Conservation (phyloP, 2,797 vertebrate species). For the Diglossa cyanea region DNA sequence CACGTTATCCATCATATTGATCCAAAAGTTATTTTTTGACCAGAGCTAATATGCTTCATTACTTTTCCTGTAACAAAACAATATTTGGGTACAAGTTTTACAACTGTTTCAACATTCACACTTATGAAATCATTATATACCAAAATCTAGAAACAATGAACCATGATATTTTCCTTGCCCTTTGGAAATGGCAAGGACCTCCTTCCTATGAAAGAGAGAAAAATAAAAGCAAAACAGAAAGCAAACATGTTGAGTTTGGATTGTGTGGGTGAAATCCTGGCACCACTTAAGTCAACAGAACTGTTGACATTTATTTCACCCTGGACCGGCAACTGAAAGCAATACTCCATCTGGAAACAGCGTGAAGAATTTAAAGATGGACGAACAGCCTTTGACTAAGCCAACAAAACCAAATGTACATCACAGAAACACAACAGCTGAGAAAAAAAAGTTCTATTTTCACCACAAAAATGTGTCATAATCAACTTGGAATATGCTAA, state of each 20-base stretch:
- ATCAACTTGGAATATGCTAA: background rate
- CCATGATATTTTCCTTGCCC: background rate
- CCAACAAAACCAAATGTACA: background rate
- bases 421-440: background rate
- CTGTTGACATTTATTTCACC: background rate
- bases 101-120: background rate
- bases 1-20: background rate
- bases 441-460: background rate
- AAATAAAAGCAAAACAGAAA: background rate
- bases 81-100: background rate
- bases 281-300: background rate
- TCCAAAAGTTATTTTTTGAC: background rate
- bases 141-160: background rate
- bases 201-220: background rate
- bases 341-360: background rate
- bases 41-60: background rate
- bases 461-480: background rate
- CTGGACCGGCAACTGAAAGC: background rate
- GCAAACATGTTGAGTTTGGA: background rate
- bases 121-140: background rate
- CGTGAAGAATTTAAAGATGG: background rate
- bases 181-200: background rate
- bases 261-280: background rate
- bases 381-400: background rate
- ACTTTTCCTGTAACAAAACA: background rate